Evolutionary conservation across 2,113 vertebrate species (phyloP), one percentile per base, ranked within the genome.

Genomic region (Myiagra hebetior): DNA sequence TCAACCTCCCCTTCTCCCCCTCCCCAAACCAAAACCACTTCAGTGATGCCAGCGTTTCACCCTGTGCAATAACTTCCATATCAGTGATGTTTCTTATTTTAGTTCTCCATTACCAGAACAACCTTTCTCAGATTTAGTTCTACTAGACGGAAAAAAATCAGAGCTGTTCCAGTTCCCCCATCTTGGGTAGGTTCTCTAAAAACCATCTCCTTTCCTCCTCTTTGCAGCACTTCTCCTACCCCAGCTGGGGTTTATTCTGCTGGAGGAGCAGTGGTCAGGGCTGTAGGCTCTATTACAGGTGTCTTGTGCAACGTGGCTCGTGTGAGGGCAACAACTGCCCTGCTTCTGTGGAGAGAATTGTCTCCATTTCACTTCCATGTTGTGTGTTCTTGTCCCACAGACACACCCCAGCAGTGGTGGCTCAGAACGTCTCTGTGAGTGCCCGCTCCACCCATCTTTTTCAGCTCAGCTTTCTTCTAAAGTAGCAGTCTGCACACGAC

Each of bases 11-110:
- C 20, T 37, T 39, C 26, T 31, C 23, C 20, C 4, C 5, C 13
- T 13, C 0, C 35, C 39, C 37, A 63, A 57, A 3, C 9, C 22
- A 27, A 87, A 72, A 55, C 1, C 19, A 24, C n/a, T 62, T 31
- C 20, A 37, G 6, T 4, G 11, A 42, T 22, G 1, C 13, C 35
- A 21, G 14, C 56, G 8, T 57, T 90, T 50, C 31, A 69, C 11
- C 19, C 19, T 56, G 17, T 1, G 2, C 7, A 46, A 7, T 0
- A 81, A 35, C 8, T 18, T 33, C 33, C 0, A 1, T 10, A 24
- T 11, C 68, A 73, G 6, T 5, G 13, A 46, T 28, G 9, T 16
- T 75, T 42, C 42, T 49, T 52, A 37, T 31, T 78, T 85, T 30
- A 87, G 27, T 30, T 11, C 19, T 53, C 31, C 30, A 4, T 20